Conservation (phyloP, 2,113 vertebrate genomes). For the Tautogolabrus adspersus region DNA sequence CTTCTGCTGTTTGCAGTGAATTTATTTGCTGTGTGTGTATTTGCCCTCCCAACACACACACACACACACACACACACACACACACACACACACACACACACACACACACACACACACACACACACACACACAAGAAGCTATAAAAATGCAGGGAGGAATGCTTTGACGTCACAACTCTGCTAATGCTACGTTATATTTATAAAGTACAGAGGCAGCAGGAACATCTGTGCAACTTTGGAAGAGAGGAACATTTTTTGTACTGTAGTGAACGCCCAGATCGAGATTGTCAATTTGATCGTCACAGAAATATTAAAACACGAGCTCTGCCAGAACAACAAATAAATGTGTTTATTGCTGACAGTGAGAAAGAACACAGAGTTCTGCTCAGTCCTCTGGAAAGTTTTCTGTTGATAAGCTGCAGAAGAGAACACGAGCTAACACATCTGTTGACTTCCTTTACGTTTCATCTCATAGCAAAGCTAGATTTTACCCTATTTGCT, state of each 20-base stretch:
- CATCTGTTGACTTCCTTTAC: background rate
- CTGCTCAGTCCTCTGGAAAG: background rate
- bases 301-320: constrained; percentile 2
- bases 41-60: no score
- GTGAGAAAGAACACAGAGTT: background rate
- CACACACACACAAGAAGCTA: background rate
- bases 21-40: no score
- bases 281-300: background rate
- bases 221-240: constrained; percentile 30
- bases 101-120: constrained; percentile 2
- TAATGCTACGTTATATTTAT: constrained; percentile 58
- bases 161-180: constrained; percentile 35
- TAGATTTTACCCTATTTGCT: no score
- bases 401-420: background rate
- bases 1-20: no score
- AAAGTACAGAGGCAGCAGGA: constrained; percentile 21
- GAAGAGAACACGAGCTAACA: background rate
- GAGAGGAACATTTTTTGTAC: background rate
- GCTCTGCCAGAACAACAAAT: background rate
- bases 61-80: no score
- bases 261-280: background rate
- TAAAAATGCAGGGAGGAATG: constrained; percentile 49
- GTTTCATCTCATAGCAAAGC: no score
- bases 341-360: background rate
- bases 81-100: no score